phyloP scores from a whole-genome alignment of 1,140 invertebrate genomes.

The Atta colombica region DNA sequence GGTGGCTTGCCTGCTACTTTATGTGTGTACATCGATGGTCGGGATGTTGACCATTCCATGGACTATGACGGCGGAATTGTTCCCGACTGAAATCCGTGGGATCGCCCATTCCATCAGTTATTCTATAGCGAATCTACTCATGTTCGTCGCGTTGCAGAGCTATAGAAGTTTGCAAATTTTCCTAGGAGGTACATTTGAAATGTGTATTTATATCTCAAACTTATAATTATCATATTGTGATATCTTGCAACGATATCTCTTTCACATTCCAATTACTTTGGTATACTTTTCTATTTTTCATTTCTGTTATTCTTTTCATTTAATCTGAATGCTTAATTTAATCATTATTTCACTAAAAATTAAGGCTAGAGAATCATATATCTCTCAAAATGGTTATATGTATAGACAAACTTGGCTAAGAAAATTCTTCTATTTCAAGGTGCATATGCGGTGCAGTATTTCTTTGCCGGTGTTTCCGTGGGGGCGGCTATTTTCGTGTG shows the following conservation, averaged over 20 bases:
- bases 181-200: constrained; percentile 83
- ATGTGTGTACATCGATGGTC: constrained; percentile 88
- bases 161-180: constrained; percentile 84
- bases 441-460: constrained; percentile 89
- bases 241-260: neutral
- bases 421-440: constrained; percentile 72
- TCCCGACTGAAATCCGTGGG: constrained; percentile 88
- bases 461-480: constrained; percentile 90
- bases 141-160: constrained; percentile 87
- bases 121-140: constrained; percentile 87
- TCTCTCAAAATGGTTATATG: neutral
- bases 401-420: neutral
- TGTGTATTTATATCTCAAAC: neutral
- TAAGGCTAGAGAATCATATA: neutral
- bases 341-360: constrained; percentile 5
- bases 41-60: constrained; percentile 88
- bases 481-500: constrained; percentile 88
- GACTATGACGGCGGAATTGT: constrained; percentile 89
- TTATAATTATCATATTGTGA: neutral
- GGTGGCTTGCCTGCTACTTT: constrained; percentile 86
- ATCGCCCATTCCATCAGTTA: constrained; percentile 87
- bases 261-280: neutral
- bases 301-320: neutral
- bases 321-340: neutral
- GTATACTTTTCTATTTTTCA: neutral